phyloP scores from a whole-genome alignment of 2,888 invertebrate species.

The Cheilosia pagana region DNA sequence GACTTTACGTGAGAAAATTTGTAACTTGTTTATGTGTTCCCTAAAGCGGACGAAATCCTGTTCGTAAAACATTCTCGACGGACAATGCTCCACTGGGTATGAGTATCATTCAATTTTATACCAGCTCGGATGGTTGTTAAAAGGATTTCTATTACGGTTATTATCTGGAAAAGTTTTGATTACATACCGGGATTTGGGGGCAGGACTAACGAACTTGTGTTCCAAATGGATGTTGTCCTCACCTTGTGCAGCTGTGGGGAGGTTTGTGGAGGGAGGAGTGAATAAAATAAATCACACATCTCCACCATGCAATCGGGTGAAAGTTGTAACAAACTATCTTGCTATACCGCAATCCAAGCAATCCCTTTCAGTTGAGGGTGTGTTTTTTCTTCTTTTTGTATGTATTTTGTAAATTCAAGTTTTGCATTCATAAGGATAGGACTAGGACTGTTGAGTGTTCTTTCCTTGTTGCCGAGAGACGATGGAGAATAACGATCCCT shows the following conservation, averaged over 20 bases:
- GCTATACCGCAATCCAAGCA: constrained; percentile 21
- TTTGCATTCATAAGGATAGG: constrained; percentile 40
- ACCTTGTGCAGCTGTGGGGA: constrained; percentile 3
- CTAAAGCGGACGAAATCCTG: constrained; percentile 48
- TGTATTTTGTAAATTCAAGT: constrained; percentile 21
- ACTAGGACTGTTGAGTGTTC: constrained; percentile 7
- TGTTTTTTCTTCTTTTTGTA: neutral
- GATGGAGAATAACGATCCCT: constrained; percentile 43
- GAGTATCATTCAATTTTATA: constrained; percentile 54
- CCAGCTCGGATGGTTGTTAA: constrained; percentile 52
- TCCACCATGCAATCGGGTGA: constrained; percentile 20
- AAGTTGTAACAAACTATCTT: constrained; percentile 57
- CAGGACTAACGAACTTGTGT: constrained; percentile 41
- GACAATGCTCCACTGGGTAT: constrained; percentile 20
- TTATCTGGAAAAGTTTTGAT: constrained; percentile 67
- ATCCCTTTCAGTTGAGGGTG: constrained; percentile 23
- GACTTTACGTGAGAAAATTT: constrained; percentile 56
- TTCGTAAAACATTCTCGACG: constrained; percentile 56
- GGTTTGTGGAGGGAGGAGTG: neutral
- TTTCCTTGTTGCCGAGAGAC: neutral
- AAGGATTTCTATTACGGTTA: constrained; percentile 73
- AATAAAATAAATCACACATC: constrained; percentile 45
- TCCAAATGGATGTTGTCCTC: constrained; percentile 49
- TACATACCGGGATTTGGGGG: constrained; percentile 54
- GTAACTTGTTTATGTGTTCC: constrained; percentile 49